These are phyloP conservation scores for Metallyticus violacea DNA, from an alignment of 2,888 invertebrate species.

Conservation along the genomic window DNA sequence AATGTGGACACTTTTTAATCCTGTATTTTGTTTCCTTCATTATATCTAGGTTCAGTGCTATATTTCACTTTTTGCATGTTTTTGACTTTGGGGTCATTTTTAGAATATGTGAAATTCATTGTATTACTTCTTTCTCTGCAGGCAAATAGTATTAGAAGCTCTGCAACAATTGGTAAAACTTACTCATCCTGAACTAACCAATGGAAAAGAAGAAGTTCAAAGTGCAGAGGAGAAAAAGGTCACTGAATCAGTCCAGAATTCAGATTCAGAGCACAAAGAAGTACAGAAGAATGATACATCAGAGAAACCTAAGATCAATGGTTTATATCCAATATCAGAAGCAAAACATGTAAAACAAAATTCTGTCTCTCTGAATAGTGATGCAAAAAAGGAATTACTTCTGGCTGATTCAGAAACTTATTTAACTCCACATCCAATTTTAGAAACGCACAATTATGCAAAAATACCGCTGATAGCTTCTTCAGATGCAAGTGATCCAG, in stretches of 20 bases:
- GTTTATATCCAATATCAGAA: constrained; percentile 20
- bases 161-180: constrained; percentile 61
- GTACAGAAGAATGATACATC: background rate
- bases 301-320: constrained; percentile 18
- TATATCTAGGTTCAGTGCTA: no score
- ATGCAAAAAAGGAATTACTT: background rate
- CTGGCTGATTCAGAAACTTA: constrained; percentile 20
- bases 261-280: background rate
- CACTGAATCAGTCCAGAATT: background rate
- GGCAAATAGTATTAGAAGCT: constrained; percentile 80
- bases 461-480: constrained; percentile 22
- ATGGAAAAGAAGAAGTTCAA: constrained; percentile 35
- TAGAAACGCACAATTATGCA: constrained; percentile 35
- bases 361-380: background rate
- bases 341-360: constrained; percentile 29
- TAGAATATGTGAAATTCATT: no score
- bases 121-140: constrained; percentile 38
- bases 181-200: constrained; percentile 43
- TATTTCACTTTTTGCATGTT: no score
- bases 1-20: no score
- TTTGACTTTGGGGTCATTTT: no score
- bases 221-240: constrained; percentile 36
- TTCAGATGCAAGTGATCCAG: constrained; percentile 6
- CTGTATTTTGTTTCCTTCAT: no score
- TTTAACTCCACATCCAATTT: constrained; percentile 26